Conservation (phyloP, 1,140 invertebrate species). For the Rhizoglyphus robini region DNA sequence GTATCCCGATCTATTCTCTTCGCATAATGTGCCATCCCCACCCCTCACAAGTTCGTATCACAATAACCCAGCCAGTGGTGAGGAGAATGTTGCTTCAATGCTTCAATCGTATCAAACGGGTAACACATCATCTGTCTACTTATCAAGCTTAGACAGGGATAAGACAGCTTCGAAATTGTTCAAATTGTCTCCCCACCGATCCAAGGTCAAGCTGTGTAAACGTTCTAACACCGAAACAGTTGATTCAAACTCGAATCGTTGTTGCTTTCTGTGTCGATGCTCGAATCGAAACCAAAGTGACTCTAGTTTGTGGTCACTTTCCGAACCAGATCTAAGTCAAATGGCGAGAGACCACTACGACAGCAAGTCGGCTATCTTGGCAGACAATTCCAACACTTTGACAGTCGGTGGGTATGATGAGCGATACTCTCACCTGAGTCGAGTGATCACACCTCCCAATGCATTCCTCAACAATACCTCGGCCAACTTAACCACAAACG, state of each 20-base stretch:
- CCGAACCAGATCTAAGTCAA: constrained; percentile 5
- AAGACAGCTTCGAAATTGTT: neutral
- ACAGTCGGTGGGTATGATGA: neutral
- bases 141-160: neutral
- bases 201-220: neutral
- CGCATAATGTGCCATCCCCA: neutral
- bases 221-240: neutral
- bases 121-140: neutral
- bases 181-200: neutral
- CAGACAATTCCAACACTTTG: neutral
- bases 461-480: neutral
- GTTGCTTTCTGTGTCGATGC: neutral
- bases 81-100: neutral
- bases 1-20: constrained; percentile 5
- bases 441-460: constrained; percentile 13
- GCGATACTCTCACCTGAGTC: neutral
- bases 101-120: neutral
- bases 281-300: neutral
- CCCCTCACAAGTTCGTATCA: neutral
- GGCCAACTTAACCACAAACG: neutral
- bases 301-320: constrained; percentile 6
- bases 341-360: neutral
- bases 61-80: neutral
- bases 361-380: neutral
- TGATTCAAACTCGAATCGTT: neutral